These are phyloP conservation scores for Balaeniceps rex DNA, from an alignment of 2,113 vertebrate genomes.

Conservation along the genomic window DNA sequence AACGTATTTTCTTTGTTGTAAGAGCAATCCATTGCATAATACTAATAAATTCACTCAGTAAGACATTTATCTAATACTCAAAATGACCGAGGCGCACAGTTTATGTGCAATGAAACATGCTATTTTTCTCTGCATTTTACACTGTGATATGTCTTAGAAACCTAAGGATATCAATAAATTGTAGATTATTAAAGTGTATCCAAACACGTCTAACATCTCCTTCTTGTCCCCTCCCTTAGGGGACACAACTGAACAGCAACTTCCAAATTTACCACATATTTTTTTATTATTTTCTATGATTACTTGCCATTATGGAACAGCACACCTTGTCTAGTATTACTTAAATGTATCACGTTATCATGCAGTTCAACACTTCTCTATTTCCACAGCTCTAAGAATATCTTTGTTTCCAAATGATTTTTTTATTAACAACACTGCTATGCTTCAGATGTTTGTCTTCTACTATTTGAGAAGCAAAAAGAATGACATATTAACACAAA, in stretches of 20 bases:
- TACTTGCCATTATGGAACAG: background rate
- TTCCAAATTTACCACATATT: background rate
- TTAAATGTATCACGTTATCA: background rate
- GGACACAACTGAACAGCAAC: background rate
- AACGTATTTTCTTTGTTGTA: background rate
- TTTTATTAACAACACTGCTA: background rate
- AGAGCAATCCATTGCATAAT: background rate
- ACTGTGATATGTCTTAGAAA: background rate
- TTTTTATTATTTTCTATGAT: background rate
- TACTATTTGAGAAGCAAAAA: background rate
- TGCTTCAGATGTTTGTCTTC: background rate
- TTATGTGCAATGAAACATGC: background rate
- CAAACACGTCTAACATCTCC: background rate
- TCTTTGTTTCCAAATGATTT: background rate
- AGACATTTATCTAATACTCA: background rate
- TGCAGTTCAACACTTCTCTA: background rate
- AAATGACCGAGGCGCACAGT: background rate
- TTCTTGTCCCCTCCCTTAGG: background rate
- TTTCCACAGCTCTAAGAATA: slow-evolving; percentile 6
- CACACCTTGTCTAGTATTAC: background rate
- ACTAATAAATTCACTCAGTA: background rate
- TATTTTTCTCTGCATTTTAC: background rate
- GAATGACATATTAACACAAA: background rate
- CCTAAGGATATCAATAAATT: background rate
- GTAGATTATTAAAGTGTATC: background rate